Conservation (phyloP, 2,797 vertebrate genomes). For the Tragelaphus oryx region DNA sequence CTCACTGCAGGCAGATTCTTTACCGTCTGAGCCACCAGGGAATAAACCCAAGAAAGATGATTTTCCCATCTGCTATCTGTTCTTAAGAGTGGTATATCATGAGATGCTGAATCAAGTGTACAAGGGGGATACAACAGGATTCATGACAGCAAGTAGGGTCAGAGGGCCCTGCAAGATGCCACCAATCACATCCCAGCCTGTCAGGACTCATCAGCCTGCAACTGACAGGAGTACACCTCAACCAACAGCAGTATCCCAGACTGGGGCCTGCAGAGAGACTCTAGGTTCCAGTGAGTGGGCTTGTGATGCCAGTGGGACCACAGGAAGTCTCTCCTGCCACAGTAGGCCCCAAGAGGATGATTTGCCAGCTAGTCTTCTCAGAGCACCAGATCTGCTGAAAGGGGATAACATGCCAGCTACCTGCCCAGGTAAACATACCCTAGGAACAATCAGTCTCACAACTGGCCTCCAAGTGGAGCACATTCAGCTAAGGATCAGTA, state of each 20-base stretch:
- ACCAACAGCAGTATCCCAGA: conserved; percentile 8
- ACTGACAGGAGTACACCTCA: conserved; percentile 58
- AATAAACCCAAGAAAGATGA: conserved; percentile 49
- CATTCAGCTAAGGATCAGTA: conserved; percentile 10
- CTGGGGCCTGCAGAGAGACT: conserved; percentile 36
- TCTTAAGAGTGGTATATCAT: conserved; percentile 38
- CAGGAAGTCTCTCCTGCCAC: conserved; percentile 24
- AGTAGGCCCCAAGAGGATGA: background rate
- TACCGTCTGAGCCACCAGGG: background rate
- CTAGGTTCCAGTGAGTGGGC: conserved; percentile 57
- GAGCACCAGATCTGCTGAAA: conserved; percentile 34
- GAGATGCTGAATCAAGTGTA: conserved; percentile 44
- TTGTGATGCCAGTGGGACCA: conserved; percentile 46
- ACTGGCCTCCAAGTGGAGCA: conserved; percentile 2
- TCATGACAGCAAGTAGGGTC: conserved; percentile 61
- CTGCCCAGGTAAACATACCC: conserved; percentile 30
- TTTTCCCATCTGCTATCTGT: conserved; percentile 60
- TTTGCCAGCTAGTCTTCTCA: conserved; percentile 34
- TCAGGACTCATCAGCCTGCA: conserved; percentile 63
- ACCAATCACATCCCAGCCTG: conserved; percentile 66
- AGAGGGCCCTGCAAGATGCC: conserved; percentile 39
- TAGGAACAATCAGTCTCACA: background rate
- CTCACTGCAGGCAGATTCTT: background rate
- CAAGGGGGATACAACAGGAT: conserved; percentile 33
- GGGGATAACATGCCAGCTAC: background rate